These are phyloP conservation scores for Hypomesus transpacificus DNA, from an alignment of 2,113 vertebrate genomes.

Conservation along the genomic window DNA sequence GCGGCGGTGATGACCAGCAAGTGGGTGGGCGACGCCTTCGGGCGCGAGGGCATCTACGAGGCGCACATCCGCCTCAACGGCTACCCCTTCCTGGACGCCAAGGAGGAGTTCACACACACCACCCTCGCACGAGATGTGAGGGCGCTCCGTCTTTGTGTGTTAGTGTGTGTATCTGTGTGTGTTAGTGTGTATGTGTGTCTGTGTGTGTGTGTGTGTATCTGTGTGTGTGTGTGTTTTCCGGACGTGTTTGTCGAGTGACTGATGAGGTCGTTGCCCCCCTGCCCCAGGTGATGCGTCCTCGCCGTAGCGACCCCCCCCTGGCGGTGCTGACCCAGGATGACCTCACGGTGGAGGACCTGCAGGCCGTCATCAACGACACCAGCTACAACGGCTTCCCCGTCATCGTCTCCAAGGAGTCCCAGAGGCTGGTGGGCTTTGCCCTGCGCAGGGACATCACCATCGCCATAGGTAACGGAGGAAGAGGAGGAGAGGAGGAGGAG, in stretches of 20 bases:
- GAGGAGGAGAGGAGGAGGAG: not conserved
- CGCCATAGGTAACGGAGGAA: conserved; percentile 82
- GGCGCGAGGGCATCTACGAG: conserved; percentile 97
- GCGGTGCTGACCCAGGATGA: conserved; percentile 96
- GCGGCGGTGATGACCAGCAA: conserved; percentile 99
- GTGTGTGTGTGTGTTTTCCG: not conserved
- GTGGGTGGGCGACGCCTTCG: conserved; percentile 98
- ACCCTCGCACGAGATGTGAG: conserved; percentile 86
- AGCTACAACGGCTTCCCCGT: conserved; percentile 98
- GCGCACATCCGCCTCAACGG: conserved; percentile 96
- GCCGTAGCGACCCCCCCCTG: conserved; percentile 84
- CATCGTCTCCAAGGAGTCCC: conserved; percentile 97
- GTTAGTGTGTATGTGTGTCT: too few species aligned
- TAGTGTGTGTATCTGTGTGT: too few species aligned
- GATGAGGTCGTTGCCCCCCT: too few species aligned
- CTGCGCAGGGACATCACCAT: conserved; percentile 97
- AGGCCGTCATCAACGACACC: conserved; percentile 89
- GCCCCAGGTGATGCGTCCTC: conserved; percentile 83
- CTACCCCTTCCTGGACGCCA: conserved; percentile 97
- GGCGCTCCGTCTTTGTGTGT: too few species aligned
- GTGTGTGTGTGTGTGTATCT: too few species aligned
- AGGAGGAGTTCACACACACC: conserved; percentile 97
- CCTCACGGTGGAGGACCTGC: conserved; percentile 94
- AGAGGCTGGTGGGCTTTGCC: conserved; percentile 95
- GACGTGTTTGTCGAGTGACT: too few species aligned